phyloP scores from a whole-genome alignment of 2,888 invertebrate genomes.

The Philereme transversata region DNA sequence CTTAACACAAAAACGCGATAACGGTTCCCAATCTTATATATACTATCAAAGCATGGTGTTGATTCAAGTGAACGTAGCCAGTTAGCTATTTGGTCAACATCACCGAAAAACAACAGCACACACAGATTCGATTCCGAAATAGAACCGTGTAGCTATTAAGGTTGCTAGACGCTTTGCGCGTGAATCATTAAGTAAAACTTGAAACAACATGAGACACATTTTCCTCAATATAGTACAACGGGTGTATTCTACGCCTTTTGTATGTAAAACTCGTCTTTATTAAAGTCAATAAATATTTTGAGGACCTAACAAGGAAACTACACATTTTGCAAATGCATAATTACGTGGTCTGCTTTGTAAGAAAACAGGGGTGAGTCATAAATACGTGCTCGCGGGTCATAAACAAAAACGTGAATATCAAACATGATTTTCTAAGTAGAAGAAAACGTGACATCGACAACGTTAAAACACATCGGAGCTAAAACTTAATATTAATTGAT shows the following conservation, averaged over 20 bases:
- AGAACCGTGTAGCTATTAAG: conserved; percentile 17
- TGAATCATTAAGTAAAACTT: conserved; percentile 22
- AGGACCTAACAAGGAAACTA: not conserved
- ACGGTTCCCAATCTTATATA: no score
- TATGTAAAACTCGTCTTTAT: not conserved
- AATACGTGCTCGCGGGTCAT: conserved; percentile 37
- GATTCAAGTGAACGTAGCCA: not conserved
- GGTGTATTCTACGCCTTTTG: not conserved
- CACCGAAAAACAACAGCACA: conserved; percentile 21
- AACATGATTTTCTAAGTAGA: conserved; percentile 37
- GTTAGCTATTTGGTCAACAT: conserved; percentile 26
- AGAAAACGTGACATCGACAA: conserved; percentile 38
- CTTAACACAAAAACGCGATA: no score
- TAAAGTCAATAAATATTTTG: conserved; percentile 6
- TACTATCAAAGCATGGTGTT: no score
- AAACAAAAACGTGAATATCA: conserved; percentile 39
- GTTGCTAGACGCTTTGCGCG: conserved; percentile 16
- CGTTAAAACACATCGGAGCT: no score
- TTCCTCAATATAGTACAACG: conserved; percentile 6
- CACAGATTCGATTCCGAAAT: conserved; percentile 21
- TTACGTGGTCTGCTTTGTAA: conserved; percentile 11
- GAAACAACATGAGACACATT: conserved; percentile 7
- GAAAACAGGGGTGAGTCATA: conserved; percentile 28
- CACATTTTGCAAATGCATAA: not conserved
- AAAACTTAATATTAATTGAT: no score